Conservation (phyloP, 2,113 vertebrate genomes). For the Halcyon malimbica region DNA sequence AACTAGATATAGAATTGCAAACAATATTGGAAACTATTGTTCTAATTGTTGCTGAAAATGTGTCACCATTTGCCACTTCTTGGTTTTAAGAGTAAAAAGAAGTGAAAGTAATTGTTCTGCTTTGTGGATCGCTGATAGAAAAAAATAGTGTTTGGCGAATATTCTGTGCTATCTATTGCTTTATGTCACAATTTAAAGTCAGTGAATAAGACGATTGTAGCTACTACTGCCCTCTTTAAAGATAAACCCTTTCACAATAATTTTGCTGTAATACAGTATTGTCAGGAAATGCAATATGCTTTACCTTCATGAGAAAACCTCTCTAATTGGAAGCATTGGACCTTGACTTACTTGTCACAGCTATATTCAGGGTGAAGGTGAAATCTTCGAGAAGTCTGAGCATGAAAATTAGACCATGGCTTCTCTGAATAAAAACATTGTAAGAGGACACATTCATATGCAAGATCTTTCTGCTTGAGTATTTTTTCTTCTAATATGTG, state of each 20-base stretch:
- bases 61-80: neutral
- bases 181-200: conserved; percentile 54
- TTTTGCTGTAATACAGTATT: conserved; percentile 66
- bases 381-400: conserved; percentile 64
- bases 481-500: neutral
- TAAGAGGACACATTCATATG: neutral
- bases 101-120: neutral
- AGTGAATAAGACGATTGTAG: conserved; percentile 57
- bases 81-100: neutral
- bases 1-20: neutral
- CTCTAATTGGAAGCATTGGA: conserved; percentile 79
- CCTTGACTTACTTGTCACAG: conserved; percentile 73
- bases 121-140: neutral
- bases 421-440: conserved; percentile 33
- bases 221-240: conserved; percentile 58
- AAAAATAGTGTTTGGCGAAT: conserved; percentile 31
- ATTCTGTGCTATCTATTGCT: conserved; percentile 37
- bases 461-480: neutral
- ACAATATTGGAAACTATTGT: neutral
- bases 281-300: conserved; percentile 70
- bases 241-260: conserved; percentile 55
- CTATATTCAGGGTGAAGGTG: conserved; percentile 62
- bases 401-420: conserved; percentile 54
- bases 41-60: neutral
- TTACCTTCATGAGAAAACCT: conserved; percentile 64